Conservation (phyloP, 2,113 vertebrate species). For the Donacobius atricapilla region DNA sequence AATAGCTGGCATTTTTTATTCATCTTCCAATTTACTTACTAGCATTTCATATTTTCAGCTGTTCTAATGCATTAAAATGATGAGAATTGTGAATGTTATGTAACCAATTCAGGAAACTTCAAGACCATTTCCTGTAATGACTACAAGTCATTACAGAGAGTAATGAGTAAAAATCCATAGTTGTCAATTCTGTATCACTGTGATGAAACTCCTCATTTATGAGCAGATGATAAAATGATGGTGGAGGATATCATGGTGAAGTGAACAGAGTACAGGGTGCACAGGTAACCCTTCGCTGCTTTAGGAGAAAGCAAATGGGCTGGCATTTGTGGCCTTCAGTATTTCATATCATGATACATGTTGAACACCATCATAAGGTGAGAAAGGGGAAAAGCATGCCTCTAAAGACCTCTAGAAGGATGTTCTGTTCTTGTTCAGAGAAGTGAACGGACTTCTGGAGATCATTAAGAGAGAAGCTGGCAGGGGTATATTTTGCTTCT, state of each 20-base stretch:
- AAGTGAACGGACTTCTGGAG: not conserved
- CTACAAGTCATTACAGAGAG: too few relatives aligned
- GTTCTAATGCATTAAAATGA: not conserved
- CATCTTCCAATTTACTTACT: not conserved
- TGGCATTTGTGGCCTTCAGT: not conserved
- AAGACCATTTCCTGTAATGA: not conserved
- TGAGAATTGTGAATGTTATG: fast-evolving
- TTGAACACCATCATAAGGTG: not conserved
- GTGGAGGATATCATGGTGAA: not conserved
- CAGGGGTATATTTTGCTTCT: not conserved
- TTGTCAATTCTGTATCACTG: not conserved
- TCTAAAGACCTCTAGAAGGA: not conserved
- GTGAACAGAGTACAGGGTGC: not conserved
- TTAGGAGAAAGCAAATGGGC: not conserved
- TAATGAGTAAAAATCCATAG: not conserved
- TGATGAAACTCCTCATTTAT: not conserved
- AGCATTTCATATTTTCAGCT: not conserved
- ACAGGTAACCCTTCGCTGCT: fast-evolving
- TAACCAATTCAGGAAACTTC: not conserved
- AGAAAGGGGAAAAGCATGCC: not conserved
- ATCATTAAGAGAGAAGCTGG: not conserved
- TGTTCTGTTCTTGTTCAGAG: not conserved
- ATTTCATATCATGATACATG: not conserved
- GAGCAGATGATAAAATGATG: not conserved
- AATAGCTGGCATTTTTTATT: not conserved